phyloP scores from a whole-genome alignment of 2,113 vertebrate genomes.

The Bungarus multicinctus region DNA sequence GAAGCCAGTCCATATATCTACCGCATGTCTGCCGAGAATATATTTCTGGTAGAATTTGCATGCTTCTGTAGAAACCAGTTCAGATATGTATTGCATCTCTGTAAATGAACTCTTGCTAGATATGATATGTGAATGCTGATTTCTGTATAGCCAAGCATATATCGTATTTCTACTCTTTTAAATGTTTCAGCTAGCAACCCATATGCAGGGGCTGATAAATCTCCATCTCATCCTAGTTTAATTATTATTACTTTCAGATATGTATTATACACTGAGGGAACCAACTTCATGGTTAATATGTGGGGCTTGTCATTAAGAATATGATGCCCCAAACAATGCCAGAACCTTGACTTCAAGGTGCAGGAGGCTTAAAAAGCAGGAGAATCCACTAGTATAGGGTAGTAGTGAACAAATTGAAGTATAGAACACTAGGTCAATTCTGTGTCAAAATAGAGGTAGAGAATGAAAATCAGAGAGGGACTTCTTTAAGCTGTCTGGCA shows the following conservation, averaged over 20 bases:
- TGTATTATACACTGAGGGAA: background rate
- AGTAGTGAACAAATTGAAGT: background rate
- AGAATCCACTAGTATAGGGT: background rate
- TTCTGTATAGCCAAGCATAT: background rate
- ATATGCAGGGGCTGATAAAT: background rate
- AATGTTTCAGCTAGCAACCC: background rate
- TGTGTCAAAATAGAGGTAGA: background rate
- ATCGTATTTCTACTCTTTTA: background rate
- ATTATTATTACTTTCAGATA: background rate
- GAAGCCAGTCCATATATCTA: background rate
- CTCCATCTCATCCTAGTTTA: background rate
- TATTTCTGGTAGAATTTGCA: background rate
- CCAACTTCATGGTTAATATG: background rate
- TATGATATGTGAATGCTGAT: background rate
- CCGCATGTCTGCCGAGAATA: background rate
- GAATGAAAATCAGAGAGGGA: background rate
- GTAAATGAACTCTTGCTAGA: background rate
- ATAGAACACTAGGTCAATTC: background rate
- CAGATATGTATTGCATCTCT: background rate
- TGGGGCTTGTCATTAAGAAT: background rate
- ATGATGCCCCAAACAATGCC: background rate
- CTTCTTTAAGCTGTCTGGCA: background rate
- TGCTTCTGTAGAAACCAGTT: background rate
- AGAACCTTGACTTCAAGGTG: background rate
- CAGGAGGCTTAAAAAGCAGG: background rate